Evolutionary conservation across 2,797 vertebrate genomes (phyloP), one percentile per base, ranked within the genome.

Genomic region (Melanogrammus aeglefinus): DNA sequence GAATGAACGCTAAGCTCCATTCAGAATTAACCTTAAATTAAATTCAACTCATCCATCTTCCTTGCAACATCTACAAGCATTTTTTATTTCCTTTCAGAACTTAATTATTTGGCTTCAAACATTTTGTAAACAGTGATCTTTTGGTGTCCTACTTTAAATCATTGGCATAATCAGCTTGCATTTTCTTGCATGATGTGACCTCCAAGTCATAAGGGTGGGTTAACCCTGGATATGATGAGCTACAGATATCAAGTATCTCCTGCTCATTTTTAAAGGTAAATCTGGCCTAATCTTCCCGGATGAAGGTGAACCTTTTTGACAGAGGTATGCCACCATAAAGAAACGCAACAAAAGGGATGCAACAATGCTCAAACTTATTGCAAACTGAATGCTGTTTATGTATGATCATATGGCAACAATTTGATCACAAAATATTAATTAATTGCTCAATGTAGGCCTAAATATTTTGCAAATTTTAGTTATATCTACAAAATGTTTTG

Each of bases 1-100:
- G 89, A 91, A 90, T 90, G 86, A 91, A 88, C 86, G 76, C 83
- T 91, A 80, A 81, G 84, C 86, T 86, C 83, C 89, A 89, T 89
- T 90, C 89, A 90, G 80, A 85, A 81, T 84, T 79, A 85, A 84
- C 75, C 80, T 82, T 87, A 77, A 85, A n/a, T n/a, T n/a, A n/a
- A 84, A 87, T 85, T 86, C 84, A 77, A 76, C 86, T 84, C 79
- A 77, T 57, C 4, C 47, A 21, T 57, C 47, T 21, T 57, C 47
- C 18, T 18, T 57, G 18, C 18, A 57, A 18, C 18, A 21, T 57
- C 18, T 57, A 57, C 13, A 57, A 21, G 6, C 10, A 57, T 57
- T 18, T 57, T 57, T 57, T 21, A 18, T 18, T 18, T 57, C 47
- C 47, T 57, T 57, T 57, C 47, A 57, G 18, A 57, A 57, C 47